Evolutionary conservation across 2,113 vertebrate species (phyloP), one percentile per base, ranked within the genome.

Genomic region (Centropristis striata): DNA sequence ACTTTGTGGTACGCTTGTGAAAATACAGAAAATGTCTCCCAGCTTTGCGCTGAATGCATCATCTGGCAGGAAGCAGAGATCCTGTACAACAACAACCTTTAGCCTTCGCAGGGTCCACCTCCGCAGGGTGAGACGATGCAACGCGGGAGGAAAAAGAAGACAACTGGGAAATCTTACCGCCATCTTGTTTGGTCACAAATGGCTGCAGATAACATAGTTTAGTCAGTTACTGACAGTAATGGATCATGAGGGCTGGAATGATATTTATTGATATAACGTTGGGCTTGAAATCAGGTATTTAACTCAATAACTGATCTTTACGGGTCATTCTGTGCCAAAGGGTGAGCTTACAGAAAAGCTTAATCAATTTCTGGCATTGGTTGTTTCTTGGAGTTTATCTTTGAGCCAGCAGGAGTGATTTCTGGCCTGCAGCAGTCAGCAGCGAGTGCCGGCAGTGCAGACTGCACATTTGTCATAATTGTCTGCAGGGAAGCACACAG

Each of bases 401-500:
- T 86, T 28, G 21, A 80, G 75, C 77, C 84, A 85, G 81, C 78
- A 80, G 76, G 72, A 68, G 51, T 32, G 60, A 71, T 88, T 81
- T 83, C 63, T 76, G 72, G 63, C 79, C 79, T 71, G 71, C 53
- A 85, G 82, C 83, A 53, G 80, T 68, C 78, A 75, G 81, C 69
- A 65, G 71, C 39, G 28, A 88, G 78, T 42, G 64, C 75, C 55
- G 27, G 2, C 73, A 69, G 76, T 49, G 78, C 75, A 69, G 53
- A 79, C 67, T 50, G 61, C 83, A 87, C 86, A 87, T 91, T 90
- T 79, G 74, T 91, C 88, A 88, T 83, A 80, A 88, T 86, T 84
- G 81, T 88, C 86, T 86, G 67, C 78, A 83, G 78, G 86, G 82
- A 23, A 66, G 14, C 39, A 61, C 72, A 78, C 80, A 79, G 77